These are phyloP conservation scores for Crepidodera aurea DNA, from an alignment of 2,888 invertebrate species.

Conservation along the genomic window DNA sequence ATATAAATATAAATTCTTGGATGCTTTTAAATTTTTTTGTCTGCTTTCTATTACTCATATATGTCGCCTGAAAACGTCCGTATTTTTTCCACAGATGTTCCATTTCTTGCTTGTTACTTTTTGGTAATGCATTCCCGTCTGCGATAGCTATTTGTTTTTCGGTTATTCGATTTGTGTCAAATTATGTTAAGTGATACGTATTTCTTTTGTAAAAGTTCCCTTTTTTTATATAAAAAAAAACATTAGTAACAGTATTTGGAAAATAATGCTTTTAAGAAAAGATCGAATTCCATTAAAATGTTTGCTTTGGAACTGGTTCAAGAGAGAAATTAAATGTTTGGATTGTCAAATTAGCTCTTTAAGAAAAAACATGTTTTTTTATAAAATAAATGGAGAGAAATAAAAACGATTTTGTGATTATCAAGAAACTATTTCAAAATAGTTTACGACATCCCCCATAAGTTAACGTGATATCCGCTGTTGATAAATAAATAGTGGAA, in stretches of 20 bases:
- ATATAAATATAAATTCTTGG: too few relatives aligned
- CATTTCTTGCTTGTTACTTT: background rate
- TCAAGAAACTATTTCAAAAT: too few relatives aligned
- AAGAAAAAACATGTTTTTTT: background rate
- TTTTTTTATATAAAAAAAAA: background rate
- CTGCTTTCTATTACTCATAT: slow-evolving; percentile 4
- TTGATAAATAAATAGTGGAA: too few relatives aligned
- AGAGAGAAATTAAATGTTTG: background rate
- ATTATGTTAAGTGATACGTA: slow-evolving; percentile 5
- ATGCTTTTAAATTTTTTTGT: too few relatives aligned
- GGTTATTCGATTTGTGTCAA: slow-evolving; percentile 3
- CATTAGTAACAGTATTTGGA: slow-evolving; percentile 8
- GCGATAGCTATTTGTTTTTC: background rate
- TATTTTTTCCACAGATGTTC: background rate
- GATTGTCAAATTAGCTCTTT: background rate
- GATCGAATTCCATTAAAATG: slow-evolving; percentile 14
- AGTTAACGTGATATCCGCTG: too few relatives aligned
- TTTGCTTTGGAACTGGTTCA: slow-evolving; percentile 8
- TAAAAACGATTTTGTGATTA: too few relatives aligned
- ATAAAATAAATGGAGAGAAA: too few relatives aligned
- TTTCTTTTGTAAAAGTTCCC: background rate
- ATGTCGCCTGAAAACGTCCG: background rate
- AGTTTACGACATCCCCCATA: too few relatives aligned
- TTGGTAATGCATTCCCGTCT: background rate
- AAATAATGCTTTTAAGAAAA: slow-evolving; percentile 7